phyloP scores from a whole-genome alignment of 2,113 vertebrate species.

The Burhinus bistriatus region DNA sequence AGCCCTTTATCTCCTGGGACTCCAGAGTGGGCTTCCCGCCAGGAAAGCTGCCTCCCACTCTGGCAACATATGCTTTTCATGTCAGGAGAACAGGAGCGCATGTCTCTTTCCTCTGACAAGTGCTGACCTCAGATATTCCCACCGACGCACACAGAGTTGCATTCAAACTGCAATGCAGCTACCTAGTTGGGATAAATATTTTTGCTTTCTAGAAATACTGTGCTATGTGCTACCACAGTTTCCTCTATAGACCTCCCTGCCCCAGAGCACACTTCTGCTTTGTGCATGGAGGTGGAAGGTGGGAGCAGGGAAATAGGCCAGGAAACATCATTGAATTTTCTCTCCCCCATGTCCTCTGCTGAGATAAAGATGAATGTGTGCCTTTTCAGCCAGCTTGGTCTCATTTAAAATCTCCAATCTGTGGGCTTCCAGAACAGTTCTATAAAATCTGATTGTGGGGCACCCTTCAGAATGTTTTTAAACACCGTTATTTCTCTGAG shows the following conservation, averaged over 20 bases:
- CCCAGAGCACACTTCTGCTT: background rate
- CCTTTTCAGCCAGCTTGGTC: background rate
- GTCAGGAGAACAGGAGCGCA: background rate
- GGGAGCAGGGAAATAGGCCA: background rate
- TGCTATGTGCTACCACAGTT: background rate
- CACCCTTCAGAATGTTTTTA: background rate
- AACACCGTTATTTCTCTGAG: background rate
- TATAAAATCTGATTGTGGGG: background rate
- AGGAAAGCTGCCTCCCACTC: background rate
- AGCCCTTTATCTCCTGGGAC: background rate
- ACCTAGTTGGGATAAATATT: background rate
- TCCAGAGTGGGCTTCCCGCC: background rate
- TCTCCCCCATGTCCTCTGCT: fast-evolving
- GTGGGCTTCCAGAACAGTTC: background rate
- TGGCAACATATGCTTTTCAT: background rate
- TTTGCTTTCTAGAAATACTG: background rate
- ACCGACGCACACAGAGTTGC: too few species aligned
- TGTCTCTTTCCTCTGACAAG: background rate
- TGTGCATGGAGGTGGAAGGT: background rate
- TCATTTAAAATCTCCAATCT: background rate
- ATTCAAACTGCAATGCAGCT: background rate
- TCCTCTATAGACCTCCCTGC: background rate
- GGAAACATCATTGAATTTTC: background rate
- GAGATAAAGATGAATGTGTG: background rate
- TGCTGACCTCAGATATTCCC: background rate